Percentiles rank a stretch among this genome's conserved stretches.
These are phyloP conservation scores for Ferrisia virgata DNA, from an alignment of 2,888 invertebrate genomes.

Conservation along the genomic window DNA sequence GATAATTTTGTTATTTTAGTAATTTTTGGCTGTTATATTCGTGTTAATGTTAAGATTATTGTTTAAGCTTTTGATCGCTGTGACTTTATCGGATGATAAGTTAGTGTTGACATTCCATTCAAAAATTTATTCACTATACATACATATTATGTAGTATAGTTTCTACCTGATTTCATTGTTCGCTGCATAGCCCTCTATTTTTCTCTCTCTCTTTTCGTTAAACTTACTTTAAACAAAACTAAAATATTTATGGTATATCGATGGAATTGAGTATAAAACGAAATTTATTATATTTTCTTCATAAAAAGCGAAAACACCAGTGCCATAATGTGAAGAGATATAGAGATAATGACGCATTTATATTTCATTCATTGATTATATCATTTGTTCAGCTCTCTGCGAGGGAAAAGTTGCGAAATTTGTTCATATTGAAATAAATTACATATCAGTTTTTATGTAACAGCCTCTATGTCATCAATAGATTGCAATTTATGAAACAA, in stretches of 20 bases:
- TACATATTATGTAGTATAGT: too few relatives aligned
- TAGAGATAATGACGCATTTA: neutral
- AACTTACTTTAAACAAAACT: neutral
- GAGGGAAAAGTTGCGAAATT: neutral
- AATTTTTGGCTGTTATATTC: slow-evolving; percentile 32
- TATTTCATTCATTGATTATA: neutral
- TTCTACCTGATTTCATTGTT: neutral
- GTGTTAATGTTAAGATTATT: slow-evolving; percentile 10
- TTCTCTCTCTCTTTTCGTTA: neutral
- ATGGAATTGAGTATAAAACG: neutral
- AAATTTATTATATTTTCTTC: neutral
- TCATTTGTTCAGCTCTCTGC: neutral
- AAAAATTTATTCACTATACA: neutral
- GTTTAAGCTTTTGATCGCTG: neutral
- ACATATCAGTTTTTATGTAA: neutral
- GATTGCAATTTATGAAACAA: neutral
- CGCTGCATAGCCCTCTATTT: neutral
- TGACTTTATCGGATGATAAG: slow-evolving; percentile 21
- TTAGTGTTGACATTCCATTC: slow-evolving; percentile 11
- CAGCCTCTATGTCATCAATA: neutral
- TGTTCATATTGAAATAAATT: neutral
- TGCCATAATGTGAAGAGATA: neutral
- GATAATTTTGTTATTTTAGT: slow-evolving; percentile 13
- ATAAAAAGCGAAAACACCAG: neutral
- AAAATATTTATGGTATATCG: neutral